phyloP scores from a whole-genome alignment of 2,888 invertebrate species.

The Acleris holmiana region DNA sequence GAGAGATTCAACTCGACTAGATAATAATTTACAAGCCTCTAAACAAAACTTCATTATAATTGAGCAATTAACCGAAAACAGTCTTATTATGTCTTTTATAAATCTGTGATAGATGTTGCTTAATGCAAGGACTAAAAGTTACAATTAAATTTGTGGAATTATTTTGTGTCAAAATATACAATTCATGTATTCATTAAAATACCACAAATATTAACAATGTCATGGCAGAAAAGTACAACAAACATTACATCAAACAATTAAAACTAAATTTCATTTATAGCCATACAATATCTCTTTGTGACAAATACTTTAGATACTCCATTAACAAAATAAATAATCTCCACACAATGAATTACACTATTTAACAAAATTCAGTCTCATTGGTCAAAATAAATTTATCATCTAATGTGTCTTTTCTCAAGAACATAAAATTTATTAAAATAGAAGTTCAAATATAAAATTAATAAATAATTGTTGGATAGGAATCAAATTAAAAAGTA shows the following conservation, averaged over 20 bases:
- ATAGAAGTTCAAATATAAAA: slow-evolving; percentile 26
- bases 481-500: slow-evolving; percentile 26
- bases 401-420: slow-evolving; percentile 68
- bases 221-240: slow-evolving; percentile 48
- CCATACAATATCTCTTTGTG: slow-evolving; percentile 29
- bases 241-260: slow-evolving; percentile 48
- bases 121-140: slow-evolving; percentile 26
- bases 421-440: slow-evolving; percentile 55
- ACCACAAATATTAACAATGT: slow-evolving; percentile 42
- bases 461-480: slow-evolving; percentile 30
- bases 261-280: slow-evolving; percentile 42
- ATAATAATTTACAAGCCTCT: slow-evolving; percentile 58
- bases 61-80: slow-evolving; percentile 53
- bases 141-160: slow-evolving; percentile 43
- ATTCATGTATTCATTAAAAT: slow-evolving; percentile 23
- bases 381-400: slow-evolving; percentile 70
- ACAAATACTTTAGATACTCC: slow-evolving; percentile 36
- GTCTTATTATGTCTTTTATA: slow-evolving; percentile 73
- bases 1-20: slow-evolving; percentile 65
- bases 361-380: slow-evolving; percentile 83
- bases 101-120: slow-evolving; percentile 23
- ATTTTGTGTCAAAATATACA: slow-evolving; percentile 33
- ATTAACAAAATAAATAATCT: slow-evolving; percentile 75
- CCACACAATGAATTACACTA: slow-evolving; percentile 63
- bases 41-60: slow-evolving; percentile 43